Evolutionary conservation across 2,888 invertebrate genomes (phyloP), one percentile per base, ranked within the genome.

Genomic region (Hybos culiciformis): DNA sequence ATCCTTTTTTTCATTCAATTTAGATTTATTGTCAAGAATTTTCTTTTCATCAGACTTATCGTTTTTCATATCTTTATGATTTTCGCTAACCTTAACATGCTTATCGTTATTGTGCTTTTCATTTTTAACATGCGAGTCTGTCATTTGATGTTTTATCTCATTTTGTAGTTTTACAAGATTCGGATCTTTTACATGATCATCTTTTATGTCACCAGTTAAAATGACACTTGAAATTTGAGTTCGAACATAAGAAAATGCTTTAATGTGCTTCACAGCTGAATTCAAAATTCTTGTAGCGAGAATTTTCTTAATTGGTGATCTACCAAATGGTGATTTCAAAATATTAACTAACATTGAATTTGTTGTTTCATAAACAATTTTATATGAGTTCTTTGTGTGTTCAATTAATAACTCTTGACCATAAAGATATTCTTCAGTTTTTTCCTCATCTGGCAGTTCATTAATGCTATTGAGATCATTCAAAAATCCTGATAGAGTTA

Each of bases 381-480:
- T 21, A 21, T 45, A 45, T 8, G 39, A 36, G 32, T 42, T 39
- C 4, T 39, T 42, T 3, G 39, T 45, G 19, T 33, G 42, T 15
- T 42, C 45, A 21, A 45, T 45, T 31, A 45, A 24, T 31, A 42
- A 15, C 17, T 36, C 20, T 29, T 45, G 39, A 7, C 42, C 45
- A 12, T 37, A 11, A 12, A 42, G 9, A 12, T 39, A 8, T 19
- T 39, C 42, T 8, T 34, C n/a, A 2, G 39, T 15, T 12, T 45
- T 29, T 21, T 20, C 32, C 9, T 18, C 19, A 20, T 41, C 31
- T 2, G 36, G n/a, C 5, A 42, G 14, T 5, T 29, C 8, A 20
- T 32, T 8, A 11, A 39, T n/a, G 8, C 18, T 26, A 6, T 21
- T 7, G 11, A 45, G 19, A 12, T 42, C 42, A 23, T 17, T 26